phyloP scores from a whole-genome alignment of 2,797 vertebrate genomes.

The Arctocebus calabarensis region DNA sequence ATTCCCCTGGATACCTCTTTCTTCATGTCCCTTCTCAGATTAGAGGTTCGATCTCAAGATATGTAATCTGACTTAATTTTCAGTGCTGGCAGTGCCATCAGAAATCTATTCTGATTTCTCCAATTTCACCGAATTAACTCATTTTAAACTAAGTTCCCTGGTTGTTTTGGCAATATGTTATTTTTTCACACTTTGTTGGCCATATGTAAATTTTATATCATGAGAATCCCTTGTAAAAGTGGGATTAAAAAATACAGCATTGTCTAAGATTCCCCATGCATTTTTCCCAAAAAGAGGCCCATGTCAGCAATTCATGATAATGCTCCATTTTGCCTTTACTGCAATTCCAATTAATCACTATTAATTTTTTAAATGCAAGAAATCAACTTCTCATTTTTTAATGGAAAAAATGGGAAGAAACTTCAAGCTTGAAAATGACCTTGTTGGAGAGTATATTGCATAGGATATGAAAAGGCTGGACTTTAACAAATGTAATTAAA shows the following conservation, averaged over 20 bases:
- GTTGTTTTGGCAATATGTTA: not conserved
- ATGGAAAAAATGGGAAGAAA: not conserved
- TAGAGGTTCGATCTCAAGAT: not conserved
- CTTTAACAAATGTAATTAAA: not conserved
- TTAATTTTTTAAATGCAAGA: constrained; percentile 68
- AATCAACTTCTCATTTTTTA: constrained; percentile 19
- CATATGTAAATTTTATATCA: not conserved
- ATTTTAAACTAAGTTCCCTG: not conserved
- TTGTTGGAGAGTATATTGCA: not conserved
- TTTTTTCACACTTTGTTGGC: not conserved
- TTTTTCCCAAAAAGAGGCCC: not conserved
- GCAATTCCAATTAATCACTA: constrained; percentile 12
- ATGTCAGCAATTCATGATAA: not conserved
- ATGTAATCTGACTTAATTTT: not conserved
- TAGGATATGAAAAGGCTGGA: not conserved
- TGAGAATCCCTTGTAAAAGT: not conserved
- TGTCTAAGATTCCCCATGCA: not conserved
- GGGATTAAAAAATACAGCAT: not conserved
- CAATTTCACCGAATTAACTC: not conserved
- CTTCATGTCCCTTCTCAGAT: too few species aligned
- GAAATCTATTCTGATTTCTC: not conserved
- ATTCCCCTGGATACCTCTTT: too few species aligned
- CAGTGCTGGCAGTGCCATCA: rapidly evolving
- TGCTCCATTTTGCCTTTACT: not conserved
- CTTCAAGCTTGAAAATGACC: constrained; percentile 4